These are phyloP conservation scores for Serinus canaria DNA, from an alignment of 2,113 vertebrate species.

Conservation along the genomic window DNA sequence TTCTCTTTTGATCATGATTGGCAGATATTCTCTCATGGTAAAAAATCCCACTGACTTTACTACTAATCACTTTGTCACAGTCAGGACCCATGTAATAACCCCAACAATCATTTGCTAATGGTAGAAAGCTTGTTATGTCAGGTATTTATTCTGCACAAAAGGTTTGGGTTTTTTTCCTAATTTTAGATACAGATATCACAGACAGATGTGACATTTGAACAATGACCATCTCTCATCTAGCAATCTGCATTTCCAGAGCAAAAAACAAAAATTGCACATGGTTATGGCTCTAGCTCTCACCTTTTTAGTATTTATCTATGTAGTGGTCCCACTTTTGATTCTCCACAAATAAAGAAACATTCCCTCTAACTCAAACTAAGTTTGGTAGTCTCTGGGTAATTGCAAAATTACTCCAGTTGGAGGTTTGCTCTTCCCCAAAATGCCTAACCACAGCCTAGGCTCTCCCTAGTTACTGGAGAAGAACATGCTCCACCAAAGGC, in stretches of 20 bases:
- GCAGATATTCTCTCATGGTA: not conserved
- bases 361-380: not conserved
- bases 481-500: not conserved
- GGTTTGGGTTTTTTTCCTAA: not conserved
- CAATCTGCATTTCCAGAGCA: not conserved
- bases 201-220: not conserved
- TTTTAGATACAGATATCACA: not conserved
- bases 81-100: not conserved
- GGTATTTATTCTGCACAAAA: not conserved
- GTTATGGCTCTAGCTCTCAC: not conserved
- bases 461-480: not conserved
- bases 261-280: not conserved
- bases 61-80: not conserved
- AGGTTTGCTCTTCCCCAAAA: not conserved
- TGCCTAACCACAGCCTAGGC: not conserved
- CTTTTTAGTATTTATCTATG: not conserved
- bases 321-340: not conserved
- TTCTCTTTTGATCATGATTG: conserved; percentile 8
- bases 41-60: not conserved
- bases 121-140: not conserved
- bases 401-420: not conserved
- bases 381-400: not conserved
- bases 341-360: not conserved
- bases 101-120: not conserved
- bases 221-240: not conserved